Percentiles rank a stretch among this genome's conserved stretches.
These are phyloP conservation scores for Cancer borealis DNA, from an alignment of 2,888 invertebrate genomes.

Conservation along the genomic window DNA sequence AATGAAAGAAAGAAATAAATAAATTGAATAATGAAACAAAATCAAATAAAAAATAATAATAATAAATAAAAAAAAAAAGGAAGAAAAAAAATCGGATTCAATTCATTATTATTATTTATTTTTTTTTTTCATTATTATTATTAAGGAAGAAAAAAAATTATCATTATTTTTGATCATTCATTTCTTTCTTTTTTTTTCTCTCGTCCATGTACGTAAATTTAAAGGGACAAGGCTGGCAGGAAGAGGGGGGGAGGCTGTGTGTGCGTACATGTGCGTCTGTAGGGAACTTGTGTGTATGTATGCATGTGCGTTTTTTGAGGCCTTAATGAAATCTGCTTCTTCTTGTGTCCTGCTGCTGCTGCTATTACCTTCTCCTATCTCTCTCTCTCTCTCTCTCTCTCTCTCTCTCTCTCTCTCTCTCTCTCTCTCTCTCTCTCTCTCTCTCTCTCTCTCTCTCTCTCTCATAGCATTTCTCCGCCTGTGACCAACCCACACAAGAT, in stretches of 20 bases:
- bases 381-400: neutral
- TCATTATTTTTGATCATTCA: neutral
- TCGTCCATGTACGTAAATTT: neutral
- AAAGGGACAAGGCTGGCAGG: neutral
- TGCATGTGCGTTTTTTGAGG: neutral
- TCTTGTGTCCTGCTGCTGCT: slow-evolving; percentile 10
- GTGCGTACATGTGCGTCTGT: neutral
- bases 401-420: slow-evolving; percentile 20
- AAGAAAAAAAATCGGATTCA: neutral
- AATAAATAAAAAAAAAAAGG: neutral
- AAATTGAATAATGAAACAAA: neutral
- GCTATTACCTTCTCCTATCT: neutral
- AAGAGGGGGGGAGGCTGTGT: neutral
- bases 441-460: slow-evolving; percentile 20
- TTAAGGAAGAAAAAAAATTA: neutral
- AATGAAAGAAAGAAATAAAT: neutral
- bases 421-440: slow-evolving; percentile 20
- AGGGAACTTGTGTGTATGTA: neutral
- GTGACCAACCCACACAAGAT: too few relatives aligned
- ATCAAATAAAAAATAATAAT: neutral
- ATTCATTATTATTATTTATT: neutral
- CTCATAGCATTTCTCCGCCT: neutral
- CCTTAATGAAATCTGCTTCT: neutral
- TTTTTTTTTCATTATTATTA: neutral
- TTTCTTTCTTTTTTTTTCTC: neutral